phyloP scores from a whole-genome alignment of 2,797 vertebrate genomes.

The Ctenochaetus hawaiiensis region DNA sequence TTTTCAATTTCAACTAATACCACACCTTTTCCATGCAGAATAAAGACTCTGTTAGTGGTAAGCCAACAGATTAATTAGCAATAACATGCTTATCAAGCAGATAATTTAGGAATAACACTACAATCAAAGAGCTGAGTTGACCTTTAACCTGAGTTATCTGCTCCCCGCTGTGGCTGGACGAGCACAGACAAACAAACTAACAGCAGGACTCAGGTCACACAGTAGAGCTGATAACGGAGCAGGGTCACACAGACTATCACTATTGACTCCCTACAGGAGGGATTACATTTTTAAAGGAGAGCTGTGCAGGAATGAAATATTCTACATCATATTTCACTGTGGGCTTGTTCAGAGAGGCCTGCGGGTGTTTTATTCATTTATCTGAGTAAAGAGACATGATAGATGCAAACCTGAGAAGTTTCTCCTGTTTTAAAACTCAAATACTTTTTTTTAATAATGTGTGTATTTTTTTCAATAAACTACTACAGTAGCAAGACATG shows the following conservation, averaged over 20 bases:
- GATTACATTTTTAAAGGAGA: not conserved
- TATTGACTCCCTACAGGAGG: not conserved
- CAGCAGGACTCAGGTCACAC: slow-evolving; percentile 67
- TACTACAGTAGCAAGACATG: not conserved
- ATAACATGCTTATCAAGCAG: slow-evolving; percentile 75
- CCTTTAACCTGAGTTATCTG: slow-evolving; percentile 74
- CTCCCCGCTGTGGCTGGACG: slow-evolving; percentile 62
- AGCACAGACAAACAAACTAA: slow-evolving; percentile 70
- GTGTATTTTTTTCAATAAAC: not conserved
- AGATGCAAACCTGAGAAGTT: not conserved
- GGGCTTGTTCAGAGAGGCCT: not conserved
- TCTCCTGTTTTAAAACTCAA: not conserved
- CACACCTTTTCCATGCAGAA: not conserved
- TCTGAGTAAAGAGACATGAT: too few species aligned
- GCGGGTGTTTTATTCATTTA: not conserved
- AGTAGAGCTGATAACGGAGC: slow-evolving; percentile 61
- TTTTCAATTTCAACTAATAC: not conserved
- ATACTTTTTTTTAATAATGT: not conserved
- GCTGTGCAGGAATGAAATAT: not conserved
- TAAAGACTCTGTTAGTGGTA: slow-evolving; percentile 38
- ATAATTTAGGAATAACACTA: slow-evolving; percentile 75
- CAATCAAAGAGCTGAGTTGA: slow-evolving; percentile 69
- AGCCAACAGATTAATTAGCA: slow-evolving; percentile 70
- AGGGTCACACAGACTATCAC: slow-evolving; percentile 61
- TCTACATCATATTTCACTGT: not conserved